These are phyloP conservation scores for Monodelphis domestica DNA, from an alignment of 2,797 vertebrate species.

Conservation along the genomic window DNA sequence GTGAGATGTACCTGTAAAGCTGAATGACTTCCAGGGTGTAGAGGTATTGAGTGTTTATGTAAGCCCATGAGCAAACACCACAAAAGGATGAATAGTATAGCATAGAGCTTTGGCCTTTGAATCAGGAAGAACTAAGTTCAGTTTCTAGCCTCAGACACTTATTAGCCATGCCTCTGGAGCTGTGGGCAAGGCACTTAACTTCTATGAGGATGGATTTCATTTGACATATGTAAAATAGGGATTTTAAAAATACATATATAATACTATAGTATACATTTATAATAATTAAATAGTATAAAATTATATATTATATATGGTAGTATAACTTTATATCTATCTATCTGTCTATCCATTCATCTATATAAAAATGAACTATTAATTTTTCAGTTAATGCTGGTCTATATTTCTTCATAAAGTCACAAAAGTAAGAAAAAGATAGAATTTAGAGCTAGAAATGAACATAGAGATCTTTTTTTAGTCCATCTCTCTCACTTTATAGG, in stretches of 20 bases:
- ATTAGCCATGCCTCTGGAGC: background rate
- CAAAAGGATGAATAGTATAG: background rate
- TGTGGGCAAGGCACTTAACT: background rate
- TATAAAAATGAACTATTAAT: background rate
- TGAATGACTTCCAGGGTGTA: background rate
- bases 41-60: background rate
- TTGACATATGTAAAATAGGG: background rate
- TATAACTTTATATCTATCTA: no score
- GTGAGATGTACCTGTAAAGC: background rate
- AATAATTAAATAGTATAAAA: no score
- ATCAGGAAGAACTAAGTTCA: background rate
- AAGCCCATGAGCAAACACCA: background rate
- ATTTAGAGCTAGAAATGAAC: background rate
- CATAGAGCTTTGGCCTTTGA: background rate
- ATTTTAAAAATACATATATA: background rate
- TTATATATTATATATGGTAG: no score
- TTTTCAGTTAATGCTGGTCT: background rate
- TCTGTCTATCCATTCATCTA: no score
- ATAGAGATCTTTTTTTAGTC: background rate
- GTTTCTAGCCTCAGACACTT: background rate
- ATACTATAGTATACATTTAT: no score
- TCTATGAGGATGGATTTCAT: background rate
- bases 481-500: slow-evolving; percentile 1
- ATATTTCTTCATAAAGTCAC: background rate
- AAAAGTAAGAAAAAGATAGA: background rate